Base-by-base conservation (phyloP, 2,888 invertebrate species). In the Mimachlamys varia region DNA sequence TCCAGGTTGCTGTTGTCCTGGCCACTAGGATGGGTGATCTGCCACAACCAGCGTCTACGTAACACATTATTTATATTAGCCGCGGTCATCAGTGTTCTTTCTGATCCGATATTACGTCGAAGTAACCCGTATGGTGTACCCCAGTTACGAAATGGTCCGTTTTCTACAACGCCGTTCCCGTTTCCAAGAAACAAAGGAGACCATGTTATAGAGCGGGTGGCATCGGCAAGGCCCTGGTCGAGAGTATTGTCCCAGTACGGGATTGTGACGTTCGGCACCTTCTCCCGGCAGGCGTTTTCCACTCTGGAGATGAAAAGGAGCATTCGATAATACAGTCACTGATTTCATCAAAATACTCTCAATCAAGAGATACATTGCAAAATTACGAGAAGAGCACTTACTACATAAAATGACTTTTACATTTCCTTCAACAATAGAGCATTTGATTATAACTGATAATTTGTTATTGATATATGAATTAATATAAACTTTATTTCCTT, bases 241-340 rank as follows among this genome's bases (percentile, higher is more conserved):
- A 95, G 91, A 4, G 94, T 94, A 76, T 94, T 94, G 90, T 95
- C 95, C 95, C 95, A 95, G 93, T 95, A 95, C 0, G 95, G 95
- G 13, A 95, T 89, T n/a, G 95, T 94, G 0, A 95, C 94, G 15
- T 93, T 93, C 0, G 94, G 93, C 22, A 94, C 93, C 58, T 94
- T 94, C 89, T 95, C 95, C 49, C 94, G 92, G 62, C 95, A 92
- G 10, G 95, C 95, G 62, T 95, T 94, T 90, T 95, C 95, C 89
- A 93, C 94, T 90, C 95, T 95, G 92, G 19, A 12, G 19, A 53
- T 17, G 53, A 53, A 38, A 92, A 90, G 17, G 49, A 15, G 88
- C 44, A 90, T 88, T 62, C 12, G 87, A 89, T 1, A 22, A 58
- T 22, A n/a, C 53, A 58, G 19, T n/a, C 22, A 58, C 58, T 37